These are phyloP conservation scores for Papilio gigon DNA, from an alignment of 2,888 invertebrate species.

Conservation along the genomic window DNA sequence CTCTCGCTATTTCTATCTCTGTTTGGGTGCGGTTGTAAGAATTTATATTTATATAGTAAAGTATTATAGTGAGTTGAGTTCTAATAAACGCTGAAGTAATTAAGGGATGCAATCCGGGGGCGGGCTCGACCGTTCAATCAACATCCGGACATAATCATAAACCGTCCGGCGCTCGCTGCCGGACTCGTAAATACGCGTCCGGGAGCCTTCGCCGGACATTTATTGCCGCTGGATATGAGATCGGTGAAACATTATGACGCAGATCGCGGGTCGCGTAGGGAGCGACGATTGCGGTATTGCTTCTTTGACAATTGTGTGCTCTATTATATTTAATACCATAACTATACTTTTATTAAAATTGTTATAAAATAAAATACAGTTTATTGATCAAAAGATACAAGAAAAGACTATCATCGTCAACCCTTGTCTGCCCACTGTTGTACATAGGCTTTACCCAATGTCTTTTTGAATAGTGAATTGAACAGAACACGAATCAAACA, in stretches of 20 bases:
- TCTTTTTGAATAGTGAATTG: too few species aligned
- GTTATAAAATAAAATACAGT: too few species aligned
- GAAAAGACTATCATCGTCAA: too few species aligned
- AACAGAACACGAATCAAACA: too few species aligned
- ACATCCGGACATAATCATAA: conserved; percentile 79
- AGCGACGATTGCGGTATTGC: not conserved
- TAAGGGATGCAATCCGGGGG: conserved; percentile 53
- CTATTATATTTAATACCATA: not conserved
- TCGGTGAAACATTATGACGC: conserved; percentile 69
- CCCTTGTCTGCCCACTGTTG: too few species aligned
- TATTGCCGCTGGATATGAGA: conserved; percentile 59
- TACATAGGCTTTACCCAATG: too few species aligned
- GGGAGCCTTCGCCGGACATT: conserved; percentile 61
- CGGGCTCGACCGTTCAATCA: conserved; percentile 78
- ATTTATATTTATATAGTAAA: not conserved
- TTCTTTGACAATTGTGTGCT: not conserved
- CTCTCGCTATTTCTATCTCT: not conserved
- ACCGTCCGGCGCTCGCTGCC: conserved; percentile 61
- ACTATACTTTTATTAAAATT: not conserved
- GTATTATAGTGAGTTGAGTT: conserved; percentile 11
- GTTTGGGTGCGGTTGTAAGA: not conserved
- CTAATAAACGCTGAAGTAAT: conserved; percentile 41
- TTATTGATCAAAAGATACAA: too few species aligned
- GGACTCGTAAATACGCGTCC: conserved; percentile 71
- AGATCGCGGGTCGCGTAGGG: conserved; percentile 63